These are phyloP conservation scores for Falcunculus frontatus DNA, from an alignment of 2,113 vertebrate genomes.

Conservation along the genomic window DNA sequence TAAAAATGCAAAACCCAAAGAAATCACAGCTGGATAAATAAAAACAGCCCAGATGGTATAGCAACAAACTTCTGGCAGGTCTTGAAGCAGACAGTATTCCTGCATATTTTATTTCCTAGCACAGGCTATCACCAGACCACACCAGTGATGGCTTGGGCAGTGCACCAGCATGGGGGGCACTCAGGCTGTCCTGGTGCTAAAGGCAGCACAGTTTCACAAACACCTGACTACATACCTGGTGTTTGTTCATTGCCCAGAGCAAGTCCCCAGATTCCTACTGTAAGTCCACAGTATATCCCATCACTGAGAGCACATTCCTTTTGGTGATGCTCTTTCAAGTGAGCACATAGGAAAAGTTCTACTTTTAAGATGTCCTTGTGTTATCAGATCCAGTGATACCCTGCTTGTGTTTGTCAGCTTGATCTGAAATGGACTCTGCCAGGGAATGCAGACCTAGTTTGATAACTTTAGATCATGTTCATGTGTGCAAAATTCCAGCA, in stretches of 20 bases:
- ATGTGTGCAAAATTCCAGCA: not conserved
- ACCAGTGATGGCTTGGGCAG: not conserved
- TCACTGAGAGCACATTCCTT: not conserved
- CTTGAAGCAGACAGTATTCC: constrained; percentile 65
- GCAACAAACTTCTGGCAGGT: constrained; percentile 69
- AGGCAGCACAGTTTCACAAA: not conserved
- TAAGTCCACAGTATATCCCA: not conserved
- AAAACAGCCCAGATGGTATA: constrained; percentile 71
- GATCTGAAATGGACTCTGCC: not conserved
- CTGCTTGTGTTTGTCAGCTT: not conserved
- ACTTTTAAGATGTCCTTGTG: not conserved
- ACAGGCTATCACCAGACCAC: not conserved
- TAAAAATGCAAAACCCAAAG: constrained; percentile 73
- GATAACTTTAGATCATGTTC: not conserved
- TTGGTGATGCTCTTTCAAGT: not conserved
- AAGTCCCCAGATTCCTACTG: not conserved
- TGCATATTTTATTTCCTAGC: constrained; percentile 67
- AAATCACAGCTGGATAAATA: constrained; percentile 74
- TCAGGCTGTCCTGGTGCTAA: not conserved
- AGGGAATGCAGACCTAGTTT: not conserved
- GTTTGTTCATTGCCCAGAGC: not conserved
- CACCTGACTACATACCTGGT: not conserved
- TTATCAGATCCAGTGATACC: not conserved
- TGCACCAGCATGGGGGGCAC: not conserved
- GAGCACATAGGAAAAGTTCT: not conserved